Base-by-base conservation (phyloP, 92 coral and sea anemone species). In the Zoanthus gigantus region DNA sequence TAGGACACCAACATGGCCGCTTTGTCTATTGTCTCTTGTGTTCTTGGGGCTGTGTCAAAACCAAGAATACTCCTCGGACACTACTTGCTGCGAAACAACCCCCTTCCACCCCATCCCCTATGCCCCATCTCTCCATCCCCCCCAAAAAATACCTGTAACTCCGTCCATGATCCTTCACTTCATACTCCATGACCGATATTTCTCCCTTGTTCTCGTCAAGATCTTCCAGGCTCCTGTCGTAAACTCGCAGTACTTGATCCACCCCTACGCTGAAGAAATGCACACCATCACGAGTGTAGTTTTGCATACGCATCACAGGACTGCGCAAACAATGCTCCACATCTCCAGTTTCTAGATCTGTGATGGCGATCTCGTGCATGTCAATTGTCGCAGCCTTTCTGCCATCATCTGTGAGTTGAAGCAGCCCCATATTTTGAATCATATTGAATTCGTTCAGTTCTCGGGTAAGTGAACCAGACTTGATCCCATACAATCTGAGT, bases 341-440 rank as follows among this genome's bases (percentile, higher is more conserved):
- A 68, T 95, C 82, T 6, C 97, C 98, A 46, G 95, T 93, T 32
- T 78, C 88, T 61, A 97, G 92, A 66, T 97, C 92, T 84, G 95
- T 89, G 15, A 93, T 91, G 45, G 88, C 77, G 78, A 97, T 86
- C 79, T 97, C 99, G 87, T 42, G 95, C 86, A 92, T 87, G 61
- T 97, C 97, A 57, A 90, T 90, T 53, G 95, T 72, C 45, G 92
- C 92, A 3, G 87, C 96, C 83, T 94, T 97, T 80, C 81, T 91
- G 53, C 98, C 98, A 85, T 97, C 97, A 34, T 92, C 94, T 3
- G 98, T 94, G 32, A 97, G 84, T 72, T 95, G 96, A 65, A 97
- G 68, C 8, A 85, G 72, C 28, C 92, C 94, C 79, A 95, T 83
- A n/a, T 95, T 93, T 29, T 89, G 73, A 58, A 83, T 90, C 94